A percentile compares a stretch with the other conserved stretches of the same genome.
Evolutionary conservation across 2,113 vertebrate genomes (phyloP).

Genomic region (Sorex araneus): DNA sequence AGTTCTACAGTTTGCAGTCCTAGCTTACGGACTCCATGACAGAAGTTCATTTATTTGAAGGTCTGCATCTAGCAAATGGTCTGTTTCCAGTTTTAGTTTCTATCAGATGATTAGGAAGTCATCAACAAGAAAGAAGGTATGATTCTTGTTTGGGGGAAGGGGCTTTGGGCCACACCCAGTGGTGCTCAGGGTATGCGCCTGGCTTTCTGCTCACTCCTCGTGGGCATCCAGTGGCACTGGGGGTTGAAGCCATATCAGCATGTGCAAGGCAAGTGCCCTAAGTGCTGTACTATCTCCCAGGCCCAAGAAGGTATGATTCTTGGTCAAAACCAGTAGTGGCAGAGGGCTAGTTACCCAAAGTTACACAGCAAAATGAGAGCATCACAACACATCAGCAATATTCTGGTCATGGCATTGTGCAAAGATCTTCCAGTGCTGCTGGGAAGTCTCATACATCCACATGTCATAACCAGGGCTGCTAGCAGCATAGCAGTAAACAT

Average conservation of each 20-base stretch:
- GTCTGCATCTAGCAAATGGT: not conserved
- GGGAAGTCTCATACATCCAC: not conserved
- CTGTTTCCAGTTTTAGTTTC: conserved; percentile 24
- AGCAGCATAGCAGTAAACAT: not conserved
- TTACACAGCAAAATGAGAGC: not conserved
- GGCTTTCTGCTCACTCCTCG: too few relatives aligned
- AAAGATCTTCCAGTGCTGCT: not conserved
- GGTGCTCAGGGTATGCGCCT: too few relatives aligned
- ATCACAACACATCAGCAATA: not conserved
- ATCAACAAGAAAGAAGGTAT: not conserved
- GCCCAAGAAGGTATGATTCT: not conserved
- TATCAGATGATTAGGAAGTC: not conserved
- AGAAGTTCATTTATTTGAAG: not conserved
- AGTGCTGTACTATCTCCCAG: not conserved
- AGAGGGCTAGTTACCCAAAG: not conserved
- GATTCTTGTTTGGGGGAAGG: too few relatives aligned
- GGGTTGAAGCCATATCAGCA: too few relatives aligned
- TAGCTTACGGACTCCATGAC: not conserved
- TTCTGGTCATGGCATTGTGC: not conserved
- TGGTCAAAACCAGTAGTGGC: too few relatives aligned
- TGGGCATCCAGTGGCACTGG: too few relatives aligned
- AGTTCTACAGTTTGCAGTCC: not conserved
- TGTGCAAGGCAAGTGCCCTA: too few relatives aligned
- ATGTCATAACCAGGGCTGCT: not conserved
- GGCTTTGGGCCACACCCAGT: too few relatives aligned